Evolutionary conservation across 2,113 vertebrate genomes (phyloP), one percentile per base, ranked within the genome.

Genomic region (Peromyscus leucopus): DNA sequence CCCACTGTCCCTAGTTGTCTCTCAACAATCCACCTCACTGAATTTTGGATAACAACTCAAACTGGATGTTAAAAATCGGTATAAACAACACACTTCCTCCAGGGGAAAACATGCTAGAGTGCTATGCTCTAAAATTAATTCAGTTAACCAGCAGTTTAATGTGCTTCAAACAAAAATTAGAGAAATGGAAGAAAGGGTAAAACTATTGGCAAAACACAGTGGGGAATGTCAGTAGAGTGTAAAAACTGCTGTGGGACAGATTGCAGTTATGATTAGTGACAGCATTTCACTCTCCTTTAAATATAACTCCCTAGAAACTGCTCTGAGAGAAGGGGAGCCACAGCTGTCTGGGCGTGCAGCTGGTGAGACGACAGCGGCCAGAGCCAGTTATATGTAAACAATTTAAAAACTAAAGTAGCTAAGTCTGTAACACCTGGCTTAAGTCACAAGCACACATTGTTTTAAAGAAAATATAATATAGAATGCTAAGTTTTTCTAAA

Each of bases 271-370:
- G 97, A 98, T 97, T 80, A 94, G 33, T 67, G 92, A 86, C 65
- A 97, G 28, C 4, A 28, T 95, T 98, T 97, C 72, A 96, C 87
- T 87, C 1, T 92, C 96, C n/a, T 97, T 98, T 98, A 90, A 91
- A 97, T 97, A 90, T 0, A n/a, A 96, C 90, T 63, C 61, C 88
- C 33, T 89, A 67, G 42, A 46, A 97, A 97, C 69, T 55, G 85
- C 12, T 96, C 86, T 46, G 39, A 71, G 24, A 46, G 0, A 7
- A 31, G n/a, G 16, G 86, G n/a, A 87, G 3, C 33, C 74, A 87
- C 48, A 94, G 42, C 13, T 97, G 63, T 67, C 93, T 36, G 7
- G 36, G 51, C 31, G 72, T 72, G 91, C 42, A 97, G 19, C 46
- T 90, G 91, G 36, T 46, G 31, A 96, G 95, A 57, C 28, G 8